These are phyloP conservation scores for Spodoptera picta DNA, from an alignment of 2,888 invertebrate species.

Conservation along the genomic window DNA sequence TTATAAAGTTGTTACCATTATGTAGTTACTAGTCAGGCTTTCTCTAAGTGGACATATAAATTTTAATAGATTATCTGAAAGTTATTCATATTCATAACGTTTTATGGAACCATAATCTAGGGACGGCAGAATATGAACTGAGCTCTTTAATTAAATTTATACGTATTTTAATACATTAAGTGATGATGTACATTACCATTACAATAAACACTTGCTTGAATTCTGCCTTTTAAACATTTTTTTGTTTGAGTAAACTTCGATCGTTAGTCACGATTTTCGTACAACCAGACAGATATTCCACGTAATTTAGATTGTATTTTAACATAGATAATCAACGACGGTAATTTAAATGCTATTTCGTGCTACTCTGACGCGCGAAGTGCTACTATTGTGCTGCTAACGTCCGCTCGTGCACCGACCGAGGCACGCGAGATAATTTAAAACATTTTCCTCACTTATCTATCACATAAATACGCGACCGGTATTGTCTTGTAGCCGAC, in stretches of 20 bases:
- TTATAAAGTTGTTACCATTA: no score
- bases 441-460: conserved; percentile 79
- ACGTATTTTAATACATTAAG: conserved; percentile 8
- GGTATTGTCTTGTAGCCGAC: conserved; percentile 77
- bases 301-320: conserved; percentile 61
- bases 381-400: conserved; percentile 54
- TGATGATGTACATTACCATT: background rate
- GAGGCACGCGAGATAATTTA: conserved; percentile 75
- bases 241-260: conserved; percentile 1
- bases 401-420: conserved; percentile 59
- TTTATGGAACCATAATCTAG: conserved; percentile 11
- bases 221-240: conserved; percentile 6
- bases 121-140: conserved; percentile 9
- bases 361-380: conserved; percentile 60
- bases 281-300: conserved; percentile 46
- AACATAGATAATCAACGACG: conserved; percentile 52
- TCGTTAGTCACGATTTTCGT: conserved; percentile 37
- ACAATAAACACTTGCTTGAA: conserved; percentile 7
- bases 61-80: conserved; percentile 1
- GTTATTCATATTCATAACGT: conserved; percentile 1
- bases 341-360: conserved; percentile 63
- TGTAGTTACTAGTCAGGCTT: conserved; percentile 1
- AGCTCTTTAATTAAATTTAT: conserved; percentile 17
- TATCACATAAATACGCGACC: conserved; percentile 75
- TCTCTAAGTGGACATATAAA: conserved; percentile 18